Evolutionary conservation across 1,140 invertebrate species (phyloP).

Genomic region (Luehdorfia chinensis): DNA sequence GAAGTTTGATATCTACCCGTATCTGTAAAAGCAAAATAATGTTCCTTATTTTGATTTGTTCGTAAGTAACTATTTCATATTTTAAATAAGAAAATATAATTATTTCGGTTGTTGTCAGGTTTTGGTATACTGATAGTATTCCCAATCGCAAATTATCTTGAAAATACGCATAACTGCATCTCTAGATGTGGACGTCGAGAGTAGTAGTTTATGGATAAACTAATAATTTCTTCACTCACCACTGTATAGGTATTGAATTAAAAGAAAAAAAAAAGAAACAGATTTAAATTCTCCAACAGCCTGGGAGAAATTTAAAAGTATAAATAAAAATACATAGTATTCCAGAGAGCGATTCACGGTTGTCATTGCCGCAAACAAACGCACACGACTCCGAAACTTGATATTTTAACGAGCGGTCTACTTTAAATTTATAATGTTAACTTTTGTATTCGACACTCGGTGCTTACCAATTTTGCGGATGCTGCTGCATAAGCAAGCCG

Average conservation of each 20-base stretch:
- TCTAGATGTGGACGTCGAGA: no score
- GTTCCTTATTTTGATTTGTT: no score
- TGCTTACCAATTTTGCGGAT: slow-evolving; percentile 11
- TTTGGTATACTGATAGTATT: no score
- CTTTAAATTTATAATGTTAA: slow-evolving; percentile 56
- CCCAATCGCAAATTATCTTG: no score
- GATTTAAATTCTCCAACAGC: slow-evolving; percentile 6
- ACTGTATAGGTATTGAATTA: neutral
- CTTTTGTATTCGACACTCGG: slow-evolving; percentile 28
- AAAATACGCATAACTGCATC: no score
- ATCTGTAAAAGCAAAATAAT: neutral
- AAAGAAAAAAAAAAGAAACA: neutral
- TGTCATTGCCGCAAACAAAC: slow-evolving; percentile 21
- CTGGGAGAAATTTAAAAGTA: slow-evolving; percentile 15
- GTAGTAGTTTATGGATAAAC: neutral
- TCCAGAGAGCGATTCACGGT: slow-evolving; percentile 7
- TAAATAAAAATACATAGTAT: slow-evolving; percentile 5
- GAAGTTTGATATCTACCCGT: slow-evolving; percentile 8
- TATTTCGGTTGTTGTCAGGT: no score
- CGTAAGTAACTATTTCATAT: no score
- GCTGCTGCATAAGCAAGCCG: slow-evolving; percentile 29
- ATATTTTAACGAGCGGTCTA: slow-evolving; percentile 52
- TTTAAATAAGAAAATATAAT: no score
- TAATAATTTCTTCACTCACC: neutral
- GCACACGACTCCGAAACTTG: slow-evolving; percentile 31